Evolutionary conservation across 2,888 invertebrate species (phyloP).

Genomic region (Drosophila lacicola): DNA sequence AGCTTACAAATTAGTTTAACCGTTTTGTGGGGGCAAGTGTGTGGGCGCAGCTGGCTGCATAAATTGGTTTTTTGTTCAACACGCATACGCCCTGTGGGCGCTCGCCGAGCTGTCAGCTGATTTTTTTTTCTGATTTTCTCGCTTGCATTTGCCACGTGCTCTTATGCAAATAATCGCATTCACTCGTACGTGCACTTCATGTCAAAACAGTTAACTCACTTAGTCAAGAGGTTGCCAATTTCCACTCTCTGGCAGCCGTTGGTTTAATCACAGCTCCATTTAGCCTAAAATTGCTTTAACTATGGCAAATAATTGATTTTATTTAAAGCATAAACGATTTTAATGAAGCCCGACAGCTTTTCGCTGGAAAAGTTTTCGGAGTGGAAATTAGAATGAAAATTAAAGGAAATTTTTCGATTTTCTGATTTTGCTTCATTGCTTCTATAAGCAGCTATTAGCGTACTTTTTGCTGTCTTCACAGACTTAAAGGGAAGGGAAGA

Average conservation of each 20-base stretch:
- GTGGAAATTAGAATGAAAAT: slow-evolving; percentile 11
- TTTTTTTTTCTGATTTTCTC: slow-evolving; percentile 4
- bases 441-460: slow-evolving; percentile 72
- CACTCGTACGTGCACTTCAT: slow-evolving; percentile 57
- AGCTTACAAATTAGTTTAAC: slow-evolving; percentile 12
- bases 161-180: slow-evolving; percentile 50
- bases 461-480: slow-evolving; percentile 46
- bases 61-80: slow-evolving; percentile 51
- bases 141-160: slow-evolving; percentile 43
- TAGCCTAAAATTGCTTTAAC: slow-evolving; percentile 33
- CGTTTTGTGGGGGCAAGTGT: slow-evolving; percentile 1
- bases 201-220: slow-evolving; percentile 65
- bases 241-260: background rate
- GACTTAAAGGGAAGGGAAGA: slow-evolving; percentile 21
- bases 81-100: slow-evolving; percentile 36
- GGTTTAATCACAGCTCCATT: slow-evolving; percentile 38
- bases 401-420: slow-evolving; percentile 21
- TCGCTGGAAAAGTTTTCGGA: slow-evolving; percentile 5
- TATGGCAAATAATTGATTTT: slow-evolving; percentile 23
- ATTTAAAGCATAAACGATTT: slow-evolving; percentile 8
- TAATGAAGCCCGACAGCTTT: slow-evolving; percentile 2
- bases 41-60: slow-evolving; percentile 37
- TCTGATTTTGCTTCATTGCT: slow-evolving; percentile 51
- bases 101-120: slow-evolving; percentile 2
- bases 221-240: slow-evolving; percentile 13